Conservation (phyloP, 2,888 invertebrate species). For the Amblyteles armatorius region DNA sequence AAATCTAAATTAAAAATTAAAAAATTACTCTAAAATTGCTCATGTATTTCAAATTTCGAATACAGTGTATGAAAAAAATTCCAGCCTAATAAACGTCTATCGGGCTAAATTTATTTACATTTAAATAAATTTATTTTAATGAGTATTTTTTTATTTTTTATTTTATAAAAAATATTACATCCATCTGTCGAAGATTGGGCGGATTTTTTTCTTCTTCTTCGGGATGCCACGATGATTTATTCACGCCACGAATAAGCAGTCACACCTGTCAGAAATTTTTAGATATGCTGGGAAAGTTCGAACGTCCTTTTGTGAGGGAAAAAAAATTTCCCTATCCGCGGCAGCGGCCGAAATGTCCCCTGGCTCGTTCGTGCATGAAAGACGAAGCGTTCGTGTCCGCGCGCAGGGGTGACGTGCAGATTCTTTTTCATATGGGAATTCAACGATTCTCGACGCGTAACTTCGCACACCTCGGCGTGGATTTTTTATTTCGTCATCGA, state of each 20-base stretch:
- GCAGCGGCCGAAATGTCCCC: neutral
- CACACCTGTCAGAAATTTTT: conserved; percentile 39
- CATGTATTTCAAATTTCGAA: too few species aligned
- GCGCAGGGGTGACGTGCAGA: conserved; percentile 18
- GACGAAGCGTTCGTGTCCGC: neutral
- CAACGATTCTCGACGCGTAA: conserved; percentile 4
- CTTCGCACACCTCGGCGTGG: neutral
- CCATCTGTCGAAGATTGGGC: neutral
- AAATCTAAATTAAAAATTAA: too few species aligned
- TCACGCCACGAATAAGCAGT: conserved; percentile 34
- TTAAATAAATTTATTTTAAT: neutral
- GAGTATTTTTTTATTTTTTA: neutral
- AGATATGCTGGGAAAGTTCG: conserved; percentile 26
- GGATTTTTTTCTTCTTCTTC: neutral
- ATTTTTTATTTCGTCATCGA: neutral
- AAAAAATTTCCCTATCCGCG: conserved; percentile 50
- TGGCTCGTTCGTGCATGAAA: conserved; percentile 41
- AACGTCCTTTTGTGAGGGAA: conserved; percentile 35
- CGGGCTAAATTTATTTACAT: neutral
- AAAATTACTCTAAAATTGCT: too few species aligned
- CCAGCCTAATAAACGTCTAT: neutral
- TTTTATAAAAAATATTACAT: neutral
- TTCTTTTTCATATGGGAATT: conserved; percentile 50
- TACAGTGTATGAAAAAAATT: neutral
- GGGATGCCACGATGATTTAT: conserved; percentile 39